Conservation (phyloP, 1,140 invertebrate genomes). For the Mya arenaria region DNA sequence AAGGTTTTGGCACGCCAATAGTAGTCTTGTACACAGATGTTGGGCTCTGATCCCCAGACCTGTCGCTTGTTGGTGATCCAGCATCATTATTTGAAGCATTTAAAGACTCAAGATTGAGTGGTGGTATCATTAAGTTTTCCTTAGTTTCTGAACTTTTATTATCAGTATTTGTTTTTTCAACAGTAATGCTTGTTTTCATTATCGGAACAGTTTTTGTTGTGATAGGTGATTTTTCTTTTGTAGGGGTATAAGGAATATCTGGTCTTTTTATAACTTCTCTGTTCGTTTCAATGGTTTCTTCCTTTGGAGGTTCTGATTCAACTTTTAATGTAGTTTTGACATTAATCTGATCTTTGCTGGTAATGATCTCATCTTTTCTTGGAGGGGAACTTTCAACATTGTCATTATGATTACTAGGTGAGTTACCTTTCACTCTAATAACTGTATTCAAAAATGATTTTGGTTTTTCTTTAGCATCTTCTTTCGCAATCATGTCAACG, state of each 20-base stretch:
- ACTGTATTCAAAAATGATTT: slow-evolving; percentile 30
- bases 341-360: slow-evolving; percentile 21
- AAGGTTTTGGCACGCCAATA: slow-evolving; percentile 43
- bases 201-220: background rate
- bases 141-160: background rate
- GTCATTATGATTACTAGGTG: background rate
- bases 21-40: slow-evolving; percentile 44
- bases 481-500: slow-evolving; percentile 39
- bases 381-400: slow-evolving; percentile 23
- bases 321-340: background rate
- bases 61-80: slow-evolving; percentile 31
- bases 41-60: background rate
- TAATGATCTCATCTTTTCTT: slow-evolving; percentile 19
- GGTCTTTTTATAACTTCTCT: slow-evolving; percentile 35
- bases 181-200: slow-evolving; percentile 44
- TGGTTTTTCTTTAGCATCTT: slow-evolving; percentile 10
- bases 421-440: slow-evolving; percentile 25
- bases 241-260: too few relatives aligned
- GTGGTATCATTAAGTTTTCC: slow-evolving; percentile 11
- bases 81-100: background rate
- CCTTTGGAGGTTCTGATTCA: slow-evolving; percentile 21
- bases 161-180: slow-evolving; percentile 22
- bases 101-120: slow-evolving; percentile 25
- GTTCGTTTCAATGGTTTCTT: background rate
- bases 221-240: too few relatives aligned